Percentiles rank a stretch among this genome's conserved stretches.
phyloP scores from a whole-genome alignment of 2,797 vertebrate species.

The Phoebastria nigripes region DNA sequence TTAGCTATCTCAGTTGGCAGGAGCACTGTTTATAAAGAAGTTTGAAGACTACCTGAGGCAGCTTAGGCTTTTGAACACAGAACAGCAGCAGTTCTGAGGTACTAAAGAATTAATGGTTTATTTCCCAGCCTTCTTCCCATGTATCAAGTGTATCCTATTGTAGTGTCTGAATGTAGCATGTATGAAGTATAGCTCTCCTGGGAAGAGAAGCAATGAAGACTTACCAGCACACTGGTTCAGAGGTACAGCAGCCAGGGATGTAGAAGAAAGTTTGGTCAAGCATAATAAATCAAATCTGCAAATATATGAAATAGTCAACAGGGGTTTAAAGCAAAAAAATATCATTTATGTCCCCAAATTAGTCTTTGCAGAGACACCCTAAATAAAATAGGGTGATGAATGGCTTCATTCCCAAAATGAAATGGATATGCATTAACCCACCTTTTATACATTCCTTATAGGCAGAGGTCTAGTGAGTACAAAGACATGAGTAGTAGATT shows the following conservation, averaged over 20 bases:
- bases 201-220: background rate
- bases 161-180: background rate
- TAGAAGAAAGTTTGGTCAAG: background rate
- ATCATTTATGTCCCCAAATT: background rate
- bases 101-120: background rate
- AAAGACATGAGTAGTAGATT: background rate
- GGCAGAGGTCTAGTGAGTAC: background rate
- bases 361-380: background rate
- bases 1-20: slow-evolving; percentile 4
- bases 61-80: background rate
- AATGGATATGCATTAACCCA: background rate
- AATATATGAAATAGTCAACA: background rate
- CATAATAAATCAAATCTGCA: background rate
- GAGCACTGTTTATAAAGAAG: background rate
- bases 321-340: background rate
- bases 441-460: background rate
- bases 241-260: background rate
- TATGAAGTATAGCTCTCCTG: background rate
- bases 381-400: background rate
- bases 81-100: background rate
- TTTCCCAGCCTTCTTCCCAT: background rate
- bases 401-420: background rate
- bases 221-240: background rate
- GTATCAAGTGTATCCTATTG: background rate
- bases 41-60: slow-evolving; percentile 15